phyloP scores from a whole-genome alignment of 2,797 vertebrate species.

The Enteromius mattozi region DNA sequence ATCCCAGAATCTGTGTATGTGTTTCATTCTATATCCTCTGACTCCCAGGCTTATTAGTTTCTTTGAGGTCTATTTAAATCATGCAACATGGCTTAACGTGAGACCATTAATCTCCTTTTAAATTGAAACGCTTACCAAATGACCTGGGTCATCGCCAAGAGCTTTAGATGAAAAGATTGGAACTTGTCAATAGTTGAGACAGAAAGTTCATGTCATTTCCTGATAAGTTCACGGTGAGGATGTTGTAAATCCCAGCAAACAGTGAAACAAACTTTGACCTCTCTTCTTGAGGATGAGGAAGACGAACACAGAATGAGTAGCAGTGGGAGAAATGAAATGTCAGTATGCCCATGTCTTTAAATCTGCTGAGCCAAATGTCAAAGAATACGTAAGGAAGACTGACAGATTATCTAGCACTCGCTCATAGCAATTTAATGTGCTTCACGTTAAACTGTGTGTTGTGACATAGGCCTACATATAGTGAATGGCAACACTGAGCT shows the following conservation, averaged over 20 bases:
- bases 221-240: not conserved
- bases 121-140: not conserved
- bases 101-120: slow-evolving; percentile 2
- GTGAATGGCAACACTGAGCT: not conserved
- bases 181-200: not conserved
- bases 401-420: not conserved
- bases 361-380: slow-evolving; percentile 19
- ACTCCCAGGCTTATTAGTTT: slow-evolving; percentile 11
- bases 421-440: not conserved
- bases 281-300: not conserved
- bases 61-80: not conserved
- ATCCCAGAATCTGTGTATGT: not conserved
- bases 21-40: not conserved
- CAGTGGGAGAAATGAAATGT: slow-evolving; percentile 3
- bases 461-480: not conserved
- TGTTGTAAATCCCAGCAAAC: not conserved
- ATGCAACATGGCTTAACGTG: not conserved
- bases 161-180: slow-evolving; percentile 15
- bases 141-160: not conserved
- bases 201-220: not conserved
- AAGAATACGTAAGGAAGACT: not conserved
- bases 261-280: not conserved
- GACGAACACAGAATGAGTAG: not conserved
- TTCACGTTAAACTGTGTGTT: not conserved
- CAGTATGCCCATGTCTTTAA: not conserved